phyloP scores from a whole-genome alignment of 2,113 vertebrate genomes.

The Melanotaenia duboulayi region DNA sequence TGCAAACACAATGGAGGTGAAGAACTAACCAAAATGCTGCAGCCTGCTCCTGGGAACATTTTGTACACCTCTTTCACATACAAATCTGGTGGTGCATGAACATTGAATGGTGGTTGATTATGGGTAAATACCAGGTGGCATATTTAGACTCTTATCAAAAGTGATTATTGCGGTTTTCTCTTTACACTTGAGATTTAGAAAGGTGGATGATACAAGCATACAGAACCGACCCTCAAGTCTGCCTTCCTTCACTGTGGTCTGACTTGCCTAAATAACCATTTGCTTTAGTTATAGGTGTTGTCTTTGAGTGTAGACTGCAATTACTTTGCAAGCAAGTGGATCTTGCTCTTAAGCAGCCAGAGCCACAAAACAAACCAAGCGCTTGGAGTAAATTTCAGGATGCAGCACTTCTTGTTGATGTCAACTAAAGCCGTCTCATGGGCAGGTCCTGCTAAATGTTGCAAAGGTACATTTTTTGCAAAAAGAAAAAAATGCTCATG shows the following conservation, averaged over 20 bases:
- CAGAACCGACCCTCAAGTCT: neutral
- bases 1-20: conserved; percentile 13
- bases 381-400: neutral
- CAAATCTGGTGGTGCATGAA: neutral
- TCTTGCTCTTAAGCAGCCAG: conserved; percentile 9
- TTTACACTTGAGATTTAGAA: neutral
- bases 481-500: neutral
- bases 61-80: neutral
- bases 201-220: conserved; percentile 4
- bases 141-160: conserved; percentile 2
- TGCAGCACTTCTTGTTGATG: neutral
- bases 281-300: conserved; percentile 15
- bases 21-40: conserved; percentile 21
- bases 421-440: too few relatives aligned
- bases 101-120: neutral
- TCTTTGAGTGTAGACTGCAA: conserved; percentile 12
- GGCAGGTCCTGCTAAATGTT: too few relatives aligned
- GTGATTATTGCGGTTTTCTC: conserved; percentile 4
- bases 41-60: neutral
- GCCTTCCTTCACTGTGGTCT: conserved; percentile 25
- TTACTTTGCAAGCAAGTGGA: conserved; percentile 32
- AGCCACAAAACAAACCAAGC: conserved; percentile 19
- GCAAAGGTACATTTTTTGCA: neutral
- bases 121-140: neutral
- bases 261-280: conserved; percentile 24